Base-by-base conservation (phyloP, 2,113 vertebrate species). In the Cygnus buccinator region DNA sequence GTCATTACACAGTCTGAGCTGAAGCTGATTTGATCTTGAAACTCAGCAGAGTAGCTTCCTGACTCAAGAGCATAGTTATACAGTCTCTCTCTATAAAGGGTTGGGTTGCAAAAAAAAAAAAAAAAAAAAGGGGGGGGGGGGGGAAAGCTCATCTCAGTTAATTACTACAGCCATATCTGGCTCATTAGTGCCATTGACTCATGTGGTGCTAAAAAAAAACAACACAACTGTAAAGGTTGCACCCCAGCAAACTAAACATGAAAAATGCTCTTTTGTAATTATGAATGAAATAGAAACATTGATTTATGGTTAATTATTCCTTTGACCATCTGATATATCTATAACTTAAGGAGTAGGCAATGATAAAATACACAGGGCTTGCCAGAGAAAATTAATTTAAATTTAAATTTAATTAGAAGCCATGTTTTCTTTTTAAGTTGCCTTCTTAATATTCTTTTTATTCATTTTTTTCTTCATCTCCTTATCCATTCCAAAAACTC, bases 111-210 rank as follows among this genome's bases (percentile, higher is more conserved):
- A 37, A 3, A 7, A 44, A 48, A 43, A 10, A 82, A 23, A 44
- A 1, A 1, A 26, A 67, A 37, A 2, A 6, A 41, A 52, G 41
- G 8, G 78, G 35, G 39, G 39, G 39, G 39, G 39, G 39, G 39
- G 10, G 65, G 70, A 88, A 68, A 11, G 73, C 39, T 33, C 28
- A 67, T 94, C 63, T 81, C 77, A 91, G 90, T 85, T 97, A 97
- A 95, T 91, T 96, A 95, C 65, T 89, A 90, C 7, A 83, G 57
- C 44, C 70, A 22, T 52, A 54, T 83, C 89, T 80, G 46, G 58
- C 84, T 97, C 94, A 97, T 97, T 96, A 97, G 67, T 93, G 76
- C 44, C 76, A 89, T 33, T 89, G 78, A 91, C 41, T 95, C 92
- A 93, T 89, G 93, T 14, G 48, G 92, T 72, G 41, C 89, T 66